Conservation (phyloP, 2,113 vertebrate genomes). For the Mus pahari region DNA sequence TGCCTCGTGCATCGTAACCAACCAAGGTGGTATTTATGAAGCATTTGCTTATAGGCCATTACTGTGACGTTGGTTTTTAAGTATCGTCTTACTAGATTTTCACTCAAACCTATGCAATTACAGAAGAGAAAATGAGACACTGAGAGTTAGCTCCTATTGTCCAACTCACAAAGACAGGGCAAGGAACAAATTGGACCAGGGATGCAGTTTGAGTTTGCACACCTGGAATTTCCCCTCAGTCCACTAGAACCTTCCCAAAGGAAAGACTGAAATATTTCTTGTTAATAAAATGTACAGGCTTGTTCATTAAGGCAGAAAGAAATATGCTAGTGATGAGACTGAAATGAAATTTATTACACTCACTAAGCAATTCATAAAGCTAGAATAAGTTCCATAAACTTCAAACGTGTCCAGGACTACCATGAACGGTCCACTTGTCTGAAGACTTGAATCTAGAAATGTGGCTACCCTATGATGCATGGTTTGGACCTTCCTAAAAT, state of each 20-base stretch:
- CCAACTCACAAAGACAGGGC: background rate
- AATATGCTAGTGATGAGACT: background rate
- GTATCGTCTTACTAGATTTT: background rate
- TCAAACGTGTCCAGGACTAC: background rate
- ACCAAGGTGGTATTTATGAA: background rate
- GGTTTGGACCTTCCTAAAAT: background rate
- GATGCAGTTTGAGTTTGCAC: background rate
- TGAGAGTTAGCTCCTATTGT: background rate
- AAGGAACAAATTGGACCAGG: background rate
- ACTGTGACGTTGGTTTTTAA: background rate
- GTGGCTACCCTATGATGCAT: background rate
- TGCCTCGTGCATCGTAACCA: background rate
- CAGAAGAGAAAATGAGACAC: background rate
- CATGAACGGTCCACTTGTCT: background rate
- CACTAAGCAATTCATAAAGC: slow-evolving; percentile 14
- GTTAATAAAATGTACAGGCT: background rate
- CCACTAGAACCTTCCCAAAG: background rate
- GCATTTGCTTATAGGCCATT: background rate
- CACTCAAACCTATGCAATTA: background rate
- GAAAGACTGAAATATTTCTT: background rate
- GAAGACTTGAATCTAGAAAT: background rate
- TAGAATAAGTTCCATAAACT: background rate
- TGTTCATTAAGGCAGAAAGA: background rate
- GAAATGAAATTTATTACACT: slow-evolving; percentile 11
- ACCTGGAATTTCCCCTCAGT: background rate